Conservation (phyloP, 2,113 vertebrate species). For the Saguinus midas region DNA sequence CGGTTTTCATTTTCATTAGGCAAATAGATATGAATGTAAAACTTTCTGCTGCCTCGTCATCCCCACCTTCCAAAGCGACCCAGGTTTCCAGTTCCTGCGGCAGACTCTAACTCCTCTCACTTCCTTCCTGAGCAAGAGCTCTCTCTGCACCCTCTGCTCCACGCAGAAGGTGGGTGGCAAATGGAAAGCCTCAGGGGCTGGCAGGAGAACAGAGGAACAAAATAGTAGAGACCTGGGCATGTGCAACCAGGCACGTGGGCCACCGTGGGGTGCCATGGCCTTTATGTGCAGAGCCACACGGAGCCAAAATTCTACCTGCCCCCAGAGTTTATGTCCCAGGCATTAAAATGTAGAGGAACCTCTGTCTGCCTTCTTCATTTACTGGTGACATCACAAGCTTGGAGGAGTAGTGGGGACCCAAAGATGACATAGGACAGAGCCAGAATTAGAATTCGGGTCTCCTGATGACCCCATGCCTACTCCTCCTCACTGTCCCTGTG, state of each 20-base stretch:
- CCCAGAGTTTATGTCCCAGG: neutral
- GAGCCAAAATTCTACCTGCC: accelerated
- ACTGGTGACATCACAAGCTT: neutral
- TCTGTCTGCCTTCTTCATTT: neutral
- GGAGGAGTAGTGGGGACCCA: too few species aligned
- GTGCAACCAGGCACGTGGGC: neutral
- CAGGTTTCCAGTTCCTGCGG: neutral
- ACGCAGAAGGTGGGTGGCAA: neutral
- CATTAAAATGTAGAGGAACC: neutral
- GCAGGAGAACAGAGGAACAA: neutral
- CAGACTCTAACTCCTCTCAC: constrained; percentile 46
- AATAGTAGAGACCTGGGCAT: neutral
- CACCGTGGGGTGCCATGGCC: accelerated
- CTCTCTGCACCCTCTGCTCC: constrained; percentile 18
- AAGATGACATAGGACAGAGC: neutral
- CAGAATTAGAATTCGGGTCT: neutral
- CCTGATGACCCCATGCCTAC: neutral
- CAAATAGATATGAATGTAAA: neutral
- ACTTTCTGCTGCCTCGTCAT: neutral
- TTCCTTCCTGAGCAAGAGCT: constrained; percentile 54
- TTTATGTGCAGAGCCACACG: neutral
- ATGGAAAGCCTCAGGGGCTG: neutral
- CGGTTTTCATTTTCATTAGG: neutral
- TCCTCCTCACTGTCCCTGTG: neutral
- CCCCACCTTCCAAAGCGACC: neutral